A percentile compares a stretch with the other conserved stretches of the same genome.
Evolutionary conservation across 2,113 vertebrate genomes (phyloP).

Genomic region (Chelonoidis abingdonii): DNA sequence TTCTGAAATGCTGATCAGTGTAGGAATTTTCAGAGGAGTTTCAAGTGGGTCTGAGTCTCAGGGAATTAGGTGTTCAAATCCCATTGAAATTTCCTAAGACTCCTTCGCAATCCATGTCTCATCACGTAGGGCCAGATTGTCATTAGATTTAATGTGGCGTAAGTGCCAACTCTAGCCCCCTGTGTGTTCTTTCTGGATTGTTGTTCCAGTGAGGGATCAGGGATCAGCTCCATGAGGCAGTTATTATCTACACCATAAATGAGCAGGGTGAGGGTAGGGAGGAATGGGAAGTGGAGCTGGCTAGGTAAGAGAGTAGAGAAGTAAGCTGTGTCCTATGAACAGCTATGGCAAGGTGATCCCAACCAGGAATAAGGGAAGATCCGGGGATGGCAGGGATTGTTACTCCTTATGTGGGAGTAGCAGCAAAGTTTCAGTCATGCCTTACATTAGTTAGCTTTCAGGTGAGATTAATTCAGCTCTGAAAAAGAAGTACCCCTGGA

Average conservation of each 20-base stretch:
- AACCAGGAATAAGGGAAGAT: constrained; percentile 43
- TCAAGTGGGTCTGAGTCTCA: neutral
- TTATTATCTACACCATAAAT: constrained; percentile 41
- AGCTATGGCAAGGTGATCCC: neutral
- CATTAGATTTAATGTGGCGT: fast-evolving
- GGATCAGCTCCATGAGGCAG: constrained; percentile 26
- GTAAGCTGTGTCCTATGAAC: constrained; percentile 16
- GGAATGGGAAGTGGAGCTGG: constrained; percentile 9
- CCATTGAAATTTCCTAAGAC: fast-evolving
- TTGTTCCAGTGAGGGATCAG: neutral
- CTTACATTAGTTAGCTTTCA: constrained; percentile 37
- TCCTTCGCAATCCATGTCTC: neutral
- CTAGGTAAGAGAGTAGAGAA: constrained; percentile 54
- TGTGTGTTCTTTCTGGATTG: neutral
- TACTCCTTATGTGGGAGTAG: neutral
- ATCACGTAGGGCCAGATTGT: neutral
- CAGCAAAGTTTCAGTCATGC: constrained; percentile 43
- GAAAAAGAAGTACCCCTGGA: neutral
- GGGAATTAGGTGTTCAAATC: neutral
- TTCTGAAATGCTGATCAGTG: fast-evolving
- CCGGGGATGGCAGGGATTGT: neutral
- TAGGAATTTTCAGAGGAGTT: neutral
- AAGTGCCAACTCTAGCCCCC: fast-evolving
- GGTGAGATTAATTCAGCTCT: constrained; percentile 43
- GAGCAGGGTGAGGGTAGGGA: constrained; percentile 7